phyloP scores from a whole-genome alignment of 2,113 vertebrate genomes.

The Gulo gulo region DNA sequence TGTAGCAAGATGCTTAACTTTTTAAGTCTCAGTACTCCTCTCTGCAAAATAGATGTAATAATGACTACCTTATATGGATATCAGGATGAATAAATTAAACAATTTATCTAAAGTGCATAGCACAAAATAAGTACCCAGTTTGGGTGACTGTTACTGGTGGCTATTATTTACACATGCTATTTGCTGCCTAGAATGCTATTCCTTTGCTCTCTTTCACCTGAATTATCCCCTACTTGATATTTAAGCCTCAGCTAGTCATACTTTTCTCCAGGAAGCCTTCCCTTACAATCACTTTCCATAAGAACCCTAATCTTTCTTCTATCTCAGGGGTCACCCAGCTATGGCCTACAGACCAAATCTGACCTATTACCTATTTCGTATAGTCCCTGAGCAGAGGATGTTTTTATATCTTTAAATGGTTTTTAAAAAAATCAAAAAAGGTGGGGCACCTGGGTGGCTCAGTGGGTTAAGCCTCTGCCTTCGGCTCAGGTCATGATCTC shows the following conservation, averaged over 20 bases:
- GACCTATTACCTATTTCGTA: neutral
- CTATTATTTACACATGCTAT: neutral
- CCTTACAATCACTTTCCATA: neutral
- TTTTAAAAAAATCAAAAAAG: neutral
- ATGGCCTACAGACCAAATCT: neutral
- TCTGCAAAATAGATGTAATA: neutral
- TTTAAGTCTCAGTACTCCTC: neutral
- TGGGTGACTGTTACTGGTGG: neutral
- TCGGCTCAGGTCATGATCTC: too few relatives aligned
- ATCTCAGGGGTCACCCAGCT: neutral
- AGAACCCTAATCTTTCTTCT: neutral
- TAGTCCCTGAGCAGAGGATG: neutral
- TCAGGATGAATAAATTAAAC: neutral
- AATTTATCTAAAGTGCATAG: neutral
- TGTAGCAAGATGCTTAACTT: neutral
- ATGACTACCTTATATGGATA: neutral
- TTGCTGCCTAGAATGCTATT: neutral
- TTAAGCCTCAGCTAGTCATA: neutral
- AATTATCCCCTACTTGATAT: neutral
- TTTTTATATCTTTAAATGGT: neutral
- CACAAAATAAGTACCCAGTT: neutral
- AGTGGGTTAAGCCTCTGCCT: too few relatives aligned
- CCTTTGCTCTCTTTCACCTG: neutral
- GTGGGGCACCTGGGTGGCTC: too few relatives aligned
- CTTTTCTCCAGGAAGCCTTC: neutral